A percentile compares a stretch with the other conserved stretches of the same genome.
These are phyloP conservation scores for Microhierax caerulescens DNA, from an alignment of 2,797 vertebrate genomes.

Conservation along the genomic window DNA sequence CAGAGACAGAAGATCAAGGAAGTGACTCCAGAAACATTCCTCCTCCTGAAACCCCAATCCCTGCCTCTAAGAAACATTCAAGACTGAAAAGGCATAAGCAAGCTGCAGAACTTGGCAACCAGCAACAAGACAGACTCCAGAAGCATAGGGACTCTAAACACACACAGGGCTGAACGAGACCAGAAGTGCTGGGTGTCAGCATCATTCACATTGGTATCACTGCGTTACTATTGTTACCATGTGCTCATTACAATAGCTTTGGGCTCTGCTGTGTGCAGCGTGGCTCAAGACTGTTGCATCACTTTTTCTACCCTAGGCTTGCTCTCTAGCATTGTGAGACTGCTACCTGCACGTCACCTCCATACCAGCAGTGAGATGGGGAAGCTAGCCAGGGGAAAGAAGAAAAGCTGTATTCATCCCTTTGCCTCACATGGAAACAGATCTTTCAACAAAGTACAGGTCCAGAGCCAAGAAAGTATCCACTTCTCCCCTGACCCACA, in stretches of 20 bases:
- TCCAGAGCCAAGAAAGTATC: background rate
- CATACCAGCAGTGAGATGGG: background rate
- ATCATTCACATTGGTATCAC: fast-evolving
- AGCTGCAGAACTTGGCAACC: background rate
- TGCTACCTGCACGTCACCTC: background rate
- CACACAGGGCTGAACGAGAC: fast-evolving
- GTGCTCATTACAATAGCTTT: background rate
- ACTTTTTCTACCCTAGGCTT: background rate
- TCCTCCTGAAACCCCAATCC: background rate
- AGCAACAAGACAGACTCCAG: background rate
- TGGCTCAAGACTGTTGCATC: background rate
- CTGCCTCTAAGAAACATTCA: background rate
- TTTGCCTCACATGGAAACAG: background rate
- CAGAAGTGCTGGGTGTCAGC: background rate
- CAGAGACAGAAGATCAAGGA: background rate
- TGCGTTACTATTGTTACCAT: background rate
- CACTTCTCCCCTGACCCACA: background rate
- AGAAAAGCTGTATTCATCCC: background rate
- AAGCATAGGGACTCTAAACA: background rate
- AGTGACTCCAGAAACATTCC: background rate
- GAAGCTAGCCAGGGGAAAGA: background rate
- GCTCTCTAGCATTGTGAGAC: background rate
- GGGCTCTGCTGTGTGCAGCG: background rate
- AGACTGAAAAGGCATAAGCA: background rate
- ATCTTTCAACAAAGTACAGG: background rate